These are phyloP conservation scores for Marisa cornuarietis DNA, from an alignment of 1,140 invertebrate genomes.

Conservation along the genomic window DNA sequence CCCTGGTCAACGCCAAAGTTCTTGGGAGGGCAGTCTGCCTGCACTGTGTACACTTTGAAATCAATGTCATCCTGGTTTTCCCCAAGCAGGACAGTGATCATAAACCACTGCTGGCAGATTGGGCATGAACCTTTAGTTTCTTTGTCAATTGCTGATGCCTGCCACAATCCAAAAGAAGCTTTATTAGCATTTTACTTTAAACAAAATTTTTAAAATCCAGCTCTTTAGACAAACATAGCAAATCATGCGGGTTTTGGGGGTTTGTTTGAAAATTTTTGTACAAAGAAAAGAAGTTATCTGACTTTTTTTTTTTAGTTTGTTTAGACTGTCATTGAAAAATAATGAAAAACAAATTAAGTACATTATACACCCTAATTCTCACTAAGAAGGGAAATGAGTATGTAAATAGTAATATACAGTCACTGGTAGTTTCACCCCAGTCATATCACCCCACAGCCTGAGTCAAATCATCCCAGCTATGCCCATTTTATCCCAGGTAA, in stretches of 20 bases:
- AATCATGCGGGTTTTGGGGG: background rate
- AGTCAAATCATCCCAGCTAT: too few species aligned
- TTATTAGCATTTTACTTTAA: background rate
- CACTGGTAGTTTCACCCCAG: too few species aligned
- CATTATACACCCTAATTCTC: too few species aligned
- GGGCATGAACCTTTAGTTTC: constrained; percentile 61
- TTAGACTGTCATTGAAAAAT: too few species aligned
- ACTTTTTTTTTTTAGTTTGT: too few species aligned
- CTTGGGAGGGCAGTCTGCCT: constrained; percentile 57
- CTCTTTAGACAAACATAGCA: background rate
- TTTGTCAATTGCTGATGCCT: constrained; percentile 57
- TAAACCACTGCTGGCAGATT: constrained; percentile 63
- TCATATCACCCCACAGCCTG: too few species aligned
- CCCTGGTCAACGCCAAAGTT: constrained; percentile 51
- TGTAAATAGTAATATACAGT: too few species aligned
- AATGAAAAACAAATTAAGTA: too few species aligned
- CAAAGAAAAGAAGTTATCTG: too few species aligned
- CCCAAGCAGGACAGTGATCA: constrained; percentile 59
- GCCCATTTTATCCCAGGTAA: too few species aligned
- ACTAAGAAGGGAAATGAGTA: too few species aligned
- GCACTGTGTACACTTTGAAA: constrained; percentile 61
- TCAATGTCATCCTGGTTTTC: constrained; percentile 54
- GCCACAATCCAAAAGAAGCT: constrained; percentile 19
- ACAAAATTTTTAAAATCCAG: background rate
- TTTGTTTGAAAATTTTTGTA: too few species aligned